phyloP scores from a whole-genome alignment of 1,140 invertebrate species.

The Venustaconcha ellipsiformis region DNA sequence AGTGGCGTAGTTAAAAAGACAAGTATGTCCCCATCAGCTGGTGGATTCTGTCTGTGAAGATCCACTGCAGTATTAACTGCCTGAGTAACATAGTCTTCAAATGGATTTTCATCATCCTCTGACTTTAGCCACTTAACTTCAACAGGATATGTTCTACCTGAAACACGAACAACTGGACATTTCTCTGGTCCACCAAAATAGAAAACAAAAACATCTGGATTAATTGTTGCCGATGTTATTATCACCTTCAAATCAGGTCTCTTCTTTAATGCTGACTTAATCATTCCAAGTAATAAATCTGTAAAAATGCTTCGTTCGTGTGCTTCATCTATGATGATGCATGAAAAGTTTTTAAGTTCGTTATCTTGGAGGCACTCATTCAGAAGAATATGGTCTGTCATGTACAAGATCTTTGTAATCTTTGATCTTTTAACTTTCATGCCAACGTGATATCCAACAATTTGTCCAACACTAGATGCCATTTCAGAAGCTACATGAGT shows the following conservation, averaged over 20 bases:
- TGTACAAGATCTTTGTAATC: slow-evolving; percentile 87
- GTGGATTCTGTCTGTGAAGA: slow-evolving; percentile 90
- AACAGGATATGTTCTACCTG: slow-evolving; percentile 84
- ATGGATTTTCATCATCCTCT: slow-evolving; percentile 83
- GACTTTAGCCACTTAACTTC: slow-evolving; percentile 91
- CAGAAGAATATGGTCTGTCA: slow-evolving; percentile 98
- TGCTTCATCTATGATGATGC: slow-evolving; percentile 96
- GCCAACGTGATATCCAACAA: slow-evolving; percentile 73
- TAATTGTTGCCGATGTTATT: slow-evolving; percentile 67
- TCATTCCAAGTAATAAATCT: slow-evolving; percentile 89
- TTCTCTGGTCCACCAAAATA: slow-evolving; percentile 88
- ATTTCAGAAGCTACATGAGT: slow-evolving; percentile 61
- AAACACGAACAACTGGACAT: slow-evolving; percentile 95
- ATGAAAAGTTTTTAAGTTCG: slow-evolving; percentile 74
- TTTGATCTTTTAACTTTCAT: slow-evolving; percentile 79
- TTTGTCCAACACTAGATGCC: slow-evolving; percentile 45
- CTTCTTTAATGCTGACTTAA: slow-evolving; percentile 72
- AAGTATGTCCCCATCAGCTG: slow-evolving; percentile 96
- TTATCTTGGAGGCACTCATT: slow-evolving; percentile 88
- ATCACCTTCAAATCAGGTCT: slow-evolving; percentile 58
- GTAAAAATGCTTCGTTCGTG: slow-evolving; percentile 97
- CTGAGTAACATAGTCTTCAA: slow-evolving; percentile 90
- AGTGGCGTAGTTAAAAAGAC: slow-evolving; percentile 88
- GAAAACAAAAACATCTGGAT: slow-evolving; percentile 70
- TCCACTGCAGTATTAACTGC: slow-evolving; percentile 96